phyloP scores from a whole-genome alignment of 2,113 vertebrate species.

The Reinhardtius hippoglossoides region DNA sequence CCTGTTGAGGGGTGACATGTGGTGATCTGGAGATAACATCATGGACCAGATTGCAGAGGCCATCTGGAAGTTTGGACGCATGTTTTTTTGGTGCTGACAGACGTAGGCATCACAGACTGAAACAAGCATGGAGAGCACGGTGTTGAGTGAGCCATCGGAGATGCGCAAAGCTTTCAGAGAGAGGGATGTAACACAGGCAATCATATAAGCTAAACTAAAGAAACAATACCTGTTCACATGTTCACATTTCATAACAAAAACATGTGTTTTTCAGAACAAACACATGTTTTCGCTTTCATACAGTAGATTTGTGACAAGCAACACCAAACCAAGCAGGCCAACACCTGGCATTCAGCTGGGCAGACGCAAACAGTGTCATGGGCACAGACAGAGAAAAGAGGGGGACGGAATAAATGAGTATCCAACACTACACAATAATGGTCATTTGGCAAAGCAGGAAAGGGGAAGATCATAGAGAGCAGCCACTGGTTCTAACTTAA shows the following conservation, averaged over 20 bases:
- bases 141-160: constrained; percentile 57
- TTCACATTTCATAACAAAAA: background rate
- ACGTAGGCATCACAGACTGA: constrained; percentile 47
- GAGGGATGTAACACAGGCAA: background rate
- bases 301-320: background rate
- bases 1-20: constrained; percentile 72
- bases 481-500: constrained; percentile 23
- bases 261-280: background rate
- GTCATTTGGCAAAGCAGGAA: constrained; percentile 33
- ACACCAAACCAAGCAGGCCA: constrained; percentile 1
- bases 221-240: background rate
- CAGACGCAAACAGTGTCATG: constrained; percentile 49
- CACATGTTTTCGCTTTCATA: constrained; percentile 6
- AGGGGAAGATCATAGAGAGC: constrained; percentile 36
- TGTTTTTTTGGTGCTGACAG: constrained; percentile 58
- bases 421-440: constrained; percentile 25
- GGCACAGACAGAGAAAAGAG: constrained; percentile 26
- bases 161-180: background rate
- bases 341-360: constrained; percentile 37
- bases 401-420: constrained; percentile 41
- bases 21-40: constrained; percentile 72
- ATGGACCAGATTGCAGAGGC: constrained; percentile 84
- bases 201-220: background rate
- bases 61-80: constrained; percentile 87
- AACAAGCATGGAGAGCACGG: constrained; percentile 32